phyloP scores from a whole-genome alignment of 1,140 invertebrate genomes.

The Aradophagus sp. region DNA sequence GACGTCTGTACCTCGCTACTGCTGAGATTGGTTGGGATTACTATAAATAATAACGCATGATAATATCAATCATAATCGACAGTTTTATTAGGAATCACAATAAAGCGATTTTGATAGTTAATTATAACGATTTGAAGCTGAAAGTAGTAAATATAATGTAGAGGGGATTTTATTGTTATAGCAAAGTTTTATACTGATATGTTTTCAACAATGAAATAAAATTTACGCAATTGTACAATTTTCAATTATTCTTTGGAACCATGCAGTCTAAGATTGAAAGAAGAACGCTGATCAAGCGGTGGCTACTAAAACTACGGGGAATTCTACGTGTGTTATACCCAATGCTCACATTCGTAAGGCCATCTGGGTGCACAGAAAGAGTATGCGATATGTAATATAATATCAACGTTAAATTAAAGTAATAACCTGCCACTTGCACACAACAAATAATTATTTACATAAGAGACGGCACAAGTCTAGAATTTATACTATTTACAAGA shows the following conservation, averaged over 20 bases:
- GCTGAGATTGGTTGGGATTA: constrained; percentile 27
- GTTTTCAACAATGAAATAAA: too few species aligned
- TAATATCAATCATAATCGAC: not conserved
- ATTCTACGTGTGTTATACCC: constrained; percentile 66
- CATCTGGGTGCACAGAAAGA: constrained; percentile 70
- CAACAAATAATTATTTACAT: constrained; percentile 46
- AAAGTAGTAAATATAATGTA: too few species aligned
- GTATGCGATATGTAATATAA: constrained; percentile 65
- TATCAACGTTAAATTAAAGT: constrained; percentile 58
- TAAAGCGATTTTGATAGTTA: too few species aligned
- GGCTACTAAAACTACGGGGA: constrained; percentile 55
- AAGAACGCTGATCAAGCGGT: constrained; percentile 49
- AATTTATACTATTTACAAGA: constrained; percentile 18
- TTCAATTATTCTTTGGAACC: not conserved
- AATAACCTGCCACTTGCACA: constrained; percentile 64
- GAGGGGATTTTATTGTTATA: too few species aligned
- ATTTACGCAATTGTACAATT: too few species aligned
- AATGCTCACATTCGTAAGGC: constrained; percentile 73
- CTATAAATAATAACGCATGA: constrained; percentile 37
- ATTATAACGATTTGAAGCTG: too few species aligned
- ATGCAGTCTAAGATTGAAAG: constrained; percentile 23
- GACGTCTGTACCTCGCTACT: constrained; percentile 45
- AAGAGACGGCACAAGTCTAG: constrained; percentile 20
- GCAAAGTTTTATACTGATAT: too few species aligned
- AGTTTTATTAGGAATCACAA: too few species aligned